Evolutionary conservation across 1,140 invertebrate genomes (phyloP), one percentile per base, ranked within the genome.

Genomic region (Rhagoletis zephyria): DNA sequence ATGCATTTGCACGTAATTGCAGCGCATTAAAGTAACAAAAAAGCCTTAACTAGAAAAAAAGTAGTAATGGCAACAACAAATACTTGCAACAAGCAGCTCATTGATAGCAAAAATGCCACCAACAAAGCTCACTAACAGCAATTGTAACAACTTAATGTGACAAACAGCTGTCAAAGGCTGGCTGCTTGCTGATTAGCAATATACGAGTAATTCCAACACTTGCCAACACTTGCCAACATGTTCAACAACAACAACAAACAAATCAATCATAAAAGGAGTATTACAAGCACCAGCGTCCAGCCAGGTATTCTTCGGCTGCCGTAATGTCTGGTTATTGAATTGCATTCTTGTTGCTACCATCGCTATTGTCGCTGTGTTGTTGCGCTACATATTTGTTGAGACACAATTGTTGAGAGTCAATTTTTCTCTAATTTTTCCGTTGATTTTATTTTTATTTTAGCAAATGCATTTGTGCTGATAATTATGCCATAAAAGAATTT

Each of bases 101-200:
- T 51, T 56, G 48, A n/a, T 81, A 81, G 19, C 74, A 56, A n/a
- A 59, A 56, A 81, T 81, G 74, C 74, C 74, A 81, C 48, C 74
- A 81, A 81, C 74, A 56, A 45, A 56, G 74, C 10, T 4, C 48
- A 48, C 48, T 30, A 81, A 81, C 74, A 81, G 45, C 74, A 81
- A 81, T 81, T 56, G 48, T 81, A 81, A 81, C 74, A 59, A 81
- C 74, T 81, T 56, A 81, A 81, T 81, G 48, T 81, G 74, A 81
- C 74, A 81, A 81, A 81, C 45, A 51, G 2, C 19, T 56, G 74
- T 81, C 74, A 56, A n/a, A 81, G 45, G 16, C 74, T 9, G 4
- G 51, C 48, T 30, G 10, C 12, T 63, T 63, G 12, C 61, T 63
- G 61, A 4, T 14, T 63, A 14, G 61, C 16, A 63, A 63, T 14